These are phyloP conservation scores for Thereva unica DNA, from an alignment of 2,888 invertebrate genomes.

Conservation along the genomic window DNA sequence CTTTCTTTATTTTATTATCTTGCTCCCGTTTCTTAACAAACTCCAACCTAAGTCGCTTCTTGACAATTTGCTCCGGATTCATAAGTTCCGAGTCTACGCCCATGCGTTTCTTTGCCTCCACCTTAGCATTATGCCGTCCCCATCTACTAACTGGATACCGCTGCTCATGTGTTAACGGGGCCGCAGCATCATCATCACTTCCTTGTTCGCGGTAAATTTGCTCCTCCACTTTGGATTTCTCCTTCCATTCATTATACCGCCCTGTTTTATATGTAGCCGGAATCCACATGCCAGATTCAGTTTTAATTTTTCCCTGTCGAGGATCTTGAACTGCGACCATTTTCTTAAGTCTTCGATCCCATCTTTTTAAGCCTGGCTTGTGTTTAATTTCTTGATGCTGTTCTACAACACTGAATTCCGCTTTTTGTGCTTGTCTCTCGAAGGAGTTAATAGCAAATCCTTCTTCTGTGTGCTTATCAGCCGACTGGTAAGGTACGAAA, in stretches of 20 bases:
- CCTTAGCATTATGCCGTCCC: slow-evolving; percentile 77
- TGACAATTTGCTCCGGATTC: slow-evolving; percentile 77
- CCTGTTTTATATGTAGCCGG: slow-evolving; percentile 93
- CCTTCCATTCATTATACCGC: slow-evolving; percentile 84
- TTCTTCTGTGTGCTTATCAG: slow-evolving; percentile 81
- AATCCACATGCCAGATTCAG: slow-evolving; percentile 94
- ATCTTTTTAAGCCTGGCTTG: slow-evolving; percentile 69
- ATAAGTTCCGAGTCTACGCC: slow-evolving; percentile 66
- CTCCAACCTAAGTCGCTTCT: slow-evolving; percentile 65
- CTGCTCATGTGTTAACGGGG: slow-evolving; percentile 48
- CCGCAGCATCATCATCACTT: slow-evolving; percentile 50
- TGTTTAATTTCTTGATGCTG: slow-evolving; percentile 74
- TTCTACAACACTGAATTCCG: slow-evolving; percentile 79
- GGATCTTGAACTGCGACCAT: slow-evolving; percentile 71
- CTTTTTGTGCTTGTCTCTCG: slow-evolving; percentile 75
- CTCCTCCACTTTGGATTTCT: slow-evolving; percentile 64
- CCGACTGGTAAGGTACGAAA: slow-evolving; percentile 83
- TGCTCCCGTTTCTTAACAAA: slow-evolving; percentile 68
- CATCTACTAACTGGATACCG: slow-evolving; percentile 68
- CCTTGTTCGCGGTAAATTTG: slow-evolving; percentile 53
- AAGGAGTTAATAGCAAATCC: slow-evolving; percentile 75
- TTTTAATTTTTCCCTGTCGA: slow-evolving; percentile 80
- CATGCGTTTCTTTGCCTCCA: slow-evolving; percentile 63
- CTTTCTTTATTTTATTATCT: slow-evolving; percentile 57
- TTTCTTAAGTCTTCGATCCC: slow-evolving; percentile 97